Evolutionary conservation across 2,113 vertebrate species (phyloP).

Genomic region (Perca flavescens): DNA sequence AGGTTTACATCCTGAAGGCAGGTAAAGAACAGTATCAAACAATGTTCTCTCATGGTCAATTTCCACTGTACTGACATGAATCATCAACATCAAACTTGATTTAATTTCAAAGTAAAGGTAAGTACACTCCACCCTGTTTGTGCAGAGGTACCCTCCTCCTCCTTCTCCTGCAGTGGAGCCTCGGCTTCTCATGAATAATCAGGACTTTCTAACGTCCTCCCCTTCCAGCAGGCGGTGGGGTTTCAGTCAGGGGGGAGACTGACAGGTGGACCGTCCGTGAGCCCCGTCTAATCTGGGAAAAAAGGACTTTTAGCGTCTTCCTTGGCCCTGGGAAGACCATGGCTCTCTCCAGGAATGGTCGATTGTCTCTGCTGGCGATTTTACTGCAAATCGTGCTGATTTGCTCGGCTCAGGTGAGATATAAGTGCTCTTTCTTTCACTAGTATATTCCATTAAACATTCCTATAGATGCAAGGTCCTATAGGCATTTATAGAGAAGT

Average conservation of each 20-base stretch:
- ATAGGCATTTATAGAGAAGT: neutral
- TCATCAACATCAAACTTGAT: neutral
- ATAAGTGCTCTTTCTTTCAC: neutral
- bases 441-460: neutral
- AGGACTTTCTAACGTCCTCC: constrained; percentile 69
- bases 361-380: constrained; percentile 79
- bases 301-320: constrained; percentile 62
- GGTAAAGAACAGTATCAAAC: neutral
- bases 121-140: neutral
- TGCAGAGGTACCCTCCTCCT: constrained; percentile 22
- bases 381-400: constrained; percentile 88
- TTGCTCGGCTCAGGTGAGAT: constrained; percentile 93
- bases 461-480: neutral
- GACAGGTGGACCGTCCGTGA: constrained; percentile 66
- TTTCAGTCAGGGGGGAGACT: constrained; percentile 70
- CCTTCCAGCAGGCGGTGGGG: constrained; percentile 63
- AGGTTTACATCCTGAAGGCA: neutral
- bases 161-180: constrained; percentile 76
- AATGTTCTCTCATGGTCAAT: neutral
- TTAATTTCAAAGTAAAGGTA: constrained; percentile 8
- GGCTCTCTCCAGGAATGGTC: constrained; percentile 70
- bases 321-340: constrained; percentile 79
- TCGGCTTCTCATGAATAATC: constrained; percentile 79
- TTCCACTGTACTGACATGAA: neutral
- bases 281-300: constrained; percentile 62